Percentiles rank a stretch among this genome's conserved stretches.
These are phyloP conservation scores for Leucozona laternaria DNA, from an alignment of 2,888 invertebrate genomes.

Conservation along the genomic window DNA sequence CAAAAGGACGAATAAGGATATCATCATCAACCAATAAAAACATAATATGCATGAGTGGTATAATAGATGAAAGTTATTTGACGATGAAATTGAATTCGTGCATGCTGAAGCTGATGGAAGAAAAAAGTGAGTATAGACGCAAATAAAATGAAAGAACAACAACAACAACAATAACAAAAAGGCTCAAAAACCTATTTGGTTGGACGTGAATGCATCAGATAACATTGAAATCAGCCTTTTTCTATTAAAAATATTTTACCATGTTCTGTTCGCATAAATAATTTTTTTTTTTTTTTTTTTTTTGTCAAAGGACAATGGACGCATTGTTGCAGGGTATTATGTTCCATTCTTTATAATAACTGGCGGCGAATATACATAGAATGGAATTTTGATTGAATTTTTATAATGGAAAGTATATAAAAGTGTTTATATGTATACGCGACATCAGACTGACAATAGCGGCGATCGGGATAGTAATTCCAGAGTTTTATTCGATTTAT, in stretches of 20 bases:
- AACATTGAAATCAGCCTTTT: slow-evolving; percentile 58
- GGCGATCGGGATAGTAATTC: neutral
- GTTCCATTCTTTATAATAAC: slow-evolving; percentile 13
- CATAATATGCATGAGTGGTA: slow-evolving; percentile 29
- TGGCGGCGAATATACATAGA: too few species aligned
- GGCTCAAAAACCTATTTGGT: slow-evolving; percentile 62
- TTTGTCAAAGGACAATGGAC: slow-evolving; percentile 51
- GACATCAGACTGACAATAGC: neutral
- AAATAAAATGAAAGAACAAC: slow-evolving; percentile 6
- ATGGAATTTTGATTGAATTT: slow-evolving; percentile 70
- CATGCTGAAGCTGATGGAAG: neutral
- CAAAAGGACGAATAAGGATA: slow-evolving; percentile 51
- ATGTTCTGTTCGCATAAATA: slow-evolving; percentile 19
- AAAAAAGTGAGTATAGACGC: slow-evolving; percentile 12
- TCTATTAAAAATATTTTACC: slow-evolving; percentile 34
- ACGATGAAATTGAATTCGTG: slow-evolving; percentile 75
- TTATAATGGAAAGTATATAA: slow-evolving; percentile 24
- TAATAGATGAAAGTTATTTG: slow-evolving; percentile 73
- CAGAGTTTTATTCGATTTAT: slow-evolving; percentile 10
- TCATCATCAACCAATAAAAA: slow-evolving; percentile 69
- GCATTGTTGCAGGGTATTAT: slow-evolving; percentile 25
- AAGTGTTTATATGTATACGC: neutral
- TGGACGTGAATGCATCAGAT: slow-evolving; percentile 69
- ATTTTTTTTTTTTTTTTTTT: neutral
- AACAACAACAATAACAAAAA: slow-evolving; percentile 40